Evolutionary conservation across 2,888 invertebrate species (phyloP).

Genomic region (Chesias legatella): DNA sequence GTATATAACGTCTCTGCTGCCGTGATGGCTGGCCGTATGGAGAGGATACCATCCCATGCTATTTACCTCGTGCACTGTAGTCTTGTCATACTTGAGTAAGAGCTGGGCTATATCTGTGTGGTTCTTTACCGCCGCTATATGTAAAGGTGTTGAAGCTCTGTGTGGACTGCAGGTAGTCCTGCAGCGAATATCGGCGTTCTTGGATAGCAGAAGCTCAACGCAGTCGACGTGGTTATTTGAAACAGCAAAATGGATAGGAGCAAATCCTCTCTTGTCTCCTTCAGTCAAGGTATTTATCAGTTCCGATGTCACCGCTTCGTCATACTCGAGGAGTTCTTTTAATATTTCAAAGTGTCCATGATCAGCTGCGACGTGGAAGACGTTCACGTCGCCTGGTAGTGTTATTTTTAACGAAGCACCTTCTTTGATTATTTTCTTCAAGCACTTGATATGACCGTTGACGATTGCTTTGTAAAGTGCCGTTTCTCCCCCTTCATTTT

Average conservation of each 20-base stretch:
- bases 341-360: slow-evolving; percentile 77
- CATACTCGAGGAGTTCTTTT: slow-evolving; percentile 67
- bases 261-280: slow-evolving; percentile 64
- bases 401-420: slow-evolving; percentile 67
- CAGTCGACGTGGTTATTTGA: slow-evolving; percentile 71
- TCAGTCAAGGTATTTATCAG: slow-evolving; percentile 57
- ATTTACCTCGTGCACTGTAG: slow-evolving; percentile 65
- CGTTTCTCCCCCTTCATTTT: slow-evolving; percentile 71
- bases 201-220: slow-evolving; percentile 61
- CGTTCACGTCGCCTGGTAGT: slow-evolving; percentile 70
- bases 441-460: slow-evolving; percentile 62
- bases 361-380: slow-evolving; percentile 82
- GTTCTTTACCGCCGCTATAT: slow-evolving; percentile 68
- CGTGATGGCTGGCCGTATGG: slow-evolving; percentile 75
- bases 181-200: slow-evolving; percentile 64
- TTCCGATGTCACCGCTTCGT: slow-evolving; percentile 49
- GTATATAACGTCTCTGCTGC: slow-evolving; percentile 79
- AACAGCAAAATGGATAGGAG: slow-evolving; percentile 79
- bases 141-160: slow-evolving; percentile 66
- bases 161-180: slow-evolving; percentile 65
- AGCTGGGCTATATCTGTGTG: slow-evolving; percentile 55
- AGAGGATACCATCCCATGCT: slow-evolving; percentile 55
- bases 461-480: slow-evolving; percentile 70
- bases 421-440: slow-evolving; percentile 63
- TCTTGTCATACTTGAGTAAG: slow-evolving; percentile 60